A percentile compares a stretch with the other conserved stretches of the same genome.
Conservation (phyloP, 1,140 invertebrate species). For the Leucophenga varia region DNA sequence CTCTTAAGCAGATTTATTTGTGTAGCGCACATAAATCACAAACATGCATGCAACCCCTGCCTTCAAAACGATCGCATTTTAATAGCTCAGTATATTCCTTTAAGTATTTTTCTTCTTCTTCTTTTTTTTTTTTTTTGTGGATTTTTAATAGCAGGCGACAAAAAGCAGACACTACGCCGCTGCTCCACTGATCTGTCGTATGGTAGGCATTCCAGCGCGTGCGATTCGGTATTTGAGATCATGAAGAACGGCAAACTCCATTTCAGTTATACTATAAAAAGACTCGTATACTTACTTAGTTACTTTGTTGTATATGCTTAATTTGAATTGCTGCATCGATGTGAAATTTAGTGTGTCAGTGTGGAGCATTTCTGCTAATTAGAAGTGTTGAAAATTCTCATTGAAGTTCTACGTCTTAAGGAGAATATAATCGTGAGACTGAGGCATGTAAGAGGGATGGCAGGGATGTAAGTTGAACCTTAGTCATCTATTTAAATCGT, state of each 20-base stretch:
- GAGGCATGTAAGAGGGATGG: too few relatives aligned
- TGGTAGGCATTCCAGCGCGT: not conserved
- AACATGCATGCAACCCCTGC: conserved; percentile 18
- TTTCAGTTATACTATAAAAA: too few relatives aligned
- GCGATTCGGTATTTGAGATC: not conserved
- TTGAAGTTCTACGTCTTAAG: conserved; percentile 21
- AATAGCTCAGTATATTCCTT: too few relatives aligned
- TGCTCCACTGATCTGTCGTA: not conserved
- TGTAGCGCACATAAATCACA: conserved; percentile 21
- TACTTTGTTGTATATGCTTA: conserved; percentile 48
- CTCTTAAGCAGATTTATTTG: conserved; percentile 27
- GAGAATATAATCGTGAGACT: too few relatives aligned
- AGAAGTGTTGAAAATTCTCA: conserved; percentile 45
- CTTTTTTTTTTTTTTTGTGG: conserved; percentile 30
- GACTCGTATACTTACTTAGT: too few relatives aligned
- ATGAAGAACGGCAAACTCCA: conserved; percentile 9
- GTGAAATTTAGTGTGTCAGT: conserved; percentile 49
- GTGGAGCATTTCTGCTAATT: conserved; percentile 48
- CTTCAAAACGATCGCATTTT: too few relatives aligned
- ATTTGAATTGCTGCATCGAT: conserved; percentile 41
- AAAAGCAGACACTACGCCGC: not conserved
- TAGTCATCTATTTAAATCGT: too few relatives aligned
- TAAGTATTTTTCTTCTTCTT: too few relatives aligned
- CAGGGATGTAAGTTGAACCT: too few relatives aligned
- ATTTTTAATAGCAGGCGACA: conserved; percentile 45